Evolutionary conservation across 2,113 vertebrate genomes (phyloP), one percentile per base, ranked within the genome.

Genomic region (Falcunculus frontatus): DNA sequence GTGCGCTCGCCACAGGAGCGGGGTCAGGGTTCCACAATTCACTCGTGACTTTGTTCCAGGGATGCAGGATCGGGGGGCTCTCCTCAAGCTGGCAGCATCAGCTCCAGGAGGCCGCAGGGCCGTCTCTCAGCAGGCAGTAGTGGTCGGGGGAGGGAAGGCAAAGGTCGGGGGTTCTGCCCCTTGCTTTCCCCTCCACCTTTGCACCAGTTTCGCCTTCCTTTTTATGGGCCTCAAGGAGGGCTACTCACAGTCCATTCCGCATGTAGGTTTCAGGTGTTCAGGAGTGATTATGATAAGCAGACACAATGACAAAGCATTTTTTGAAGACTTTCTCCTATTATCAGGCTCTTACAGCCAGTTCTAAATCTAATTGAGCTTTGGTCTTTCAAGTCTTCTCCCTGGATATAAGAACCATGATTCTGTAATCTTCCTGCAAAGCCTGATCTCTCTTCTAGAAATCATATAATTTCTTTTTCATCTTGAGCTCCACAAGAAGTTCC

Each of bases 21-120:
- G 6, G 21, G 6, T 1, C 4, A 7, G 19, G 8, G 6, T 20
- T 20, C 33, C 77, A 30, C 50, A 25, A 4, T n/a, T 46, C 21
- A 1, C 27, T 10, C 2, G 1, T 16, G 41, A 4, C 5, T 27
- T 16, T 0, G 1, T 22, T 3, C 22, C 27, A 2, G 10, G 49
- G 18, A 1, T 5, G 5, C 33, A 4, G 21, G 25, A 15, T 5
- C 0, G 0, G 9, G 13, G 7, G 1, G 1, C 3, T 62, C 30
- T 29, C 25, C 44, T 37, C 10, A 44, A 0, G 10, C 1, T 0
- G 13, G 12, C 2, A 1, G 10, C 8, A 1, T 27, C 9, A 1
- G 9, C 49, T 55, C n/a, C 59, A 2, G 3, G 59, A 29, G 41
- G 4, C 29, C 9, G 22, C 47, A 20, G 15, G 15, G n/a, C 19